Percentiles rank a stretch among this genome's conserved stretches.
These are phyloP conservation scores for Neotoma lepida DNA, from an alignment of 2,113 vertebrate genomes.

Conservation along the genomic window DNA sequence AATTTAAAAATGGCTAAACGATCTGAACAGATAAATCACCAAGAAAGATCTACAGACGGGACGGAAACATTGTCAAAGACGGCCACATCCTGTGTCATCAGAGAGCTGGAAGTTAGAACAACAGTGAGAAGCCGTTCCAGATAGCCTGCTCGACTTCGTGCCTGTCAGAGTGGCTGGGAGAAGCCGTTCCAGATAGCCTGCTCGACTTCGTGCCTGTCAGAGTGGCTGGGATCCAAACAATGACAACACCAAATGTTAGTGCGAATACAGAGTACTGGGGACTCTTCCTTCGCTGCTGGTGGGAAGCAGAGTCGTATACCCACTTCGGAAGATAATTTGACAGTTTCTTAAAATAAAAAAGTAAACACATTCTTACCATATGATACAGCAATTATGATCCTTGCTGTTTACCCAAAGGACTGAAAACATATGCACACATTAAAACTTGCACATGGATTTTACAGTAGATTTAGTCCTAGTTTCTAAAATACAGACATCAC, in stretches of 20 bases:
- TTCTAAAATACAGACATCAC: not conserved
- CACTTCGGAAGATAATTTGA: not conserved
- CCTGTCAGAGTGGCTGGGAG: not conserved
- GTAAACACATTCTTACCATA: not conserved
- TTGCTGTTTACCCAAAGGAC: not conserved
- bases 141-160: not conserved
- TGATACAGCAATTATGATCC: not conserved
- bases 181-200: not conserved
- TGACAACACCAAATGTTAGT: not conserved
- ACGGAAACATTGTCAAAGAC: not conserved
- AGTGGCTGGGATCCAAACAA: not conserved
- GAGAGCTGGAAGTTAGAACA: not conserved
- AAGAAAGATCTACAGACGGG: not conserved
- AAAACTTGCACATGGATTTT: not conserved
- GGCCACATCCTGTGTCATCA: not conserved
- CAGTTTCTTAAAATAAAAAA: not conserved
- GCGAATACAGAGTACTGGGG: not conserved
- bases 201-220: not conserved
- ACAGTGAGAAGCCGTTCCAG: not conserved
- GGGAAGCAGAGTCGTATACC: not conserved
- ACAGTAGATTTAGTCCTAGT: slow-evolving; percentile 10
- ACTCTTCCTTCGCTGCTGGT: not conserved
- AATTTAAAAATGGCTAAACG: slow-evolving; percentile 34
- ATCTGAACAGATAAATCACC: not conserved
- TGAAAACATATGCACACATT: slow-evolving; percentile 1